Evolutionary conservation across 2,888 invertebrate species (phyloP).

Genomic region (Dendrolimus houi): DNA sequence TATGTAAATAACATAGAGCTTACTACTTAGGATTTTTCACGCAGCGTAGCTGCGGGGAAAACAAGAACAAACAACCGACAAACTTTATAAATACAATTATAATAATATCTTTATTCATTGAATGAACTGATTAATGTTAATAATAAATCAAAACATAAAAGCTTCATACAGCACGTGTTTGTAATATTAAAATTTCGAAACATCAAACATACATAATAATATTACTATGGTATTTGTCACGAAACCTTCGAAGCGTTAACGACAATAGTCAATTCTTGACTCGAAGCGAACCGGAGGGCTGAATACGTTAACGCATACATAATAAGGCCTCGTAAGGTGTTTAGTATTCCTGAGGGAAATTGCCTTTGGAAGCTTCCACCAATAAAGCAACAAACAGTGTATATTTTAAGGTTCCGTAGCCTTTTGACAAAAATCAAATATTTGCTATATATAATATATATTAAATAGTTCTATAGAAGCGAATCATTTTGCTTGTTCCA

Average conservation of each 20-base stretch:
- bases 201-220: slow-evolving; percentile 7
- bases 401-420: slow-evolving; percentile 1
- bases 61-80: background rate
- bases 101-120: slow-evolving; percentile 2
- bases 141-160: slow-evolving; percentile 7
- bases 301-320: slow-evolving; percentile 30
- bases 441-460: too few species aligned
- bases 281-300: slow-evolving; percentile 26
- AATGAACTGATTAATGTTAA: slow-evolving; percentile 22
- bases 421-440: too few species aligned
- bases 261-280: slow-evolving; percentile 50
- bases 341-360: slow-evolving; percentile 58
- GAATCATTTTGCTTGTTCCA: too few species aligned
- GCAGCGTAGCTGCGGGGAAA: too few species aligned
- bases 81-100: background rate
- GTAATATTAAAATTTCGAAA: slow-evolving; percentile 22
- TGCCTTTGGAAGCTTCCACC: slow-evolving; percentile 37
- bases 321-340: slow-evolving; percentile 20
- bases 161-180: slow-evolving; percentile 19
- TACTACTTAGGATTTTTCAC: too few species aligned
- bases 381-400: too few species aligned
- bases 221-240: slow-evolving; percentile 13
- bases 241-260: slow-evolving; percentile 13
- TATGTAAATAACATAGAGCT: too few species aligned
- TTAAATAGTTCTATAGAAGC: too few species aligned